Conservation (phyloP, 2,888 invertebrate species). For the Autographa pulchrina region DNA sequence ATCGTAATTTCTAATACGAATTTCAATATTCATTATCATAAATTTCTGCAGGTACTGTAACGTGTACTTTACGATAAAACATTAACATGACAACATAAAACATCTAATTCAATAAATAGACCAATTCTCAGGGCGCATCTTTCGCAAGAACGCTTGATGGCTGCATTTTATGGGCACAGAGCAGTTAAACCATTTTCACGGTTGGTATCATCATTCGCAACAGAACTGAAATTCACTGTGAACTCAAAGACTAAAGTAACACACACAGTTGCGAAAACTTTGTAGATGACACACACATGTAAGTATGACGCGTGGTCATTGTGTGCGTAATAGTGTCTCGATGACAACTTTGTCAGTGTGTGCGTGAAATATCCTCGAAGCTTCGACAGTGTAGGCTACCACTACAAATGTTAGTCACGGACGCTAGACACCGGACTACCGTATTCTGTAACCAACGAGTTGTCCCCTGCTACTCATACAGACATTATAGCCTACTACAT, state of each 20-base stretch:
- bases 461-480: constrained; percentile 61
- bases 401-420: constrained; percentile 46
- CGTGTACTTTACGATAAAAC: constrained; percentile 52
- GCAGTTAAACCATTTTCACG: constrained; percentile 70
- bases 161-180: constrained; percentile 70
- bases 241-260: constrained; percentile 31
- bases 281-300: constrained; percentile 17
- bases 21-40: constrained; percentile 32
- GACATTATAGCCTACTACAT: constrained; percentile 53
- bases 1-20: constrained; percentile 2
- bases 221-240: constrained; percentile 43
- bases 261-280: constrained; percentile 27
- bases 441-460: constrained; percentile 56
- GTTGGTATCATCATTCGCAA: constrained; percentile 58
- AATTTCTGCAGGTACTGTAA: constrained; percentile 31
- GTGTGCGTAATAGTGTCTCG: not conserved
- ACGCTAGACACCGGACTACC: constrained; percentile 41
- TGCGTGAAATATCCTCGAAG: constrained; percentile 20
- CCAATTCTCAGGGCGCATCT: constrained; percentile 67
- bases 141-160: constrained; percentile 62
- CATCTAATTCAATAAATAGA: constrained; percentile 65
- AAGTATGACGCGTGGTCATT: not conserved
- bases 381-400: constrained; percentile 19
- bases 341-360: not conserved
- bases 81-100: constrained; percentile 53